Conservation (phyloP, 1,140 invertebrate genomes). For the Asbolus verrucosus region DNA sequence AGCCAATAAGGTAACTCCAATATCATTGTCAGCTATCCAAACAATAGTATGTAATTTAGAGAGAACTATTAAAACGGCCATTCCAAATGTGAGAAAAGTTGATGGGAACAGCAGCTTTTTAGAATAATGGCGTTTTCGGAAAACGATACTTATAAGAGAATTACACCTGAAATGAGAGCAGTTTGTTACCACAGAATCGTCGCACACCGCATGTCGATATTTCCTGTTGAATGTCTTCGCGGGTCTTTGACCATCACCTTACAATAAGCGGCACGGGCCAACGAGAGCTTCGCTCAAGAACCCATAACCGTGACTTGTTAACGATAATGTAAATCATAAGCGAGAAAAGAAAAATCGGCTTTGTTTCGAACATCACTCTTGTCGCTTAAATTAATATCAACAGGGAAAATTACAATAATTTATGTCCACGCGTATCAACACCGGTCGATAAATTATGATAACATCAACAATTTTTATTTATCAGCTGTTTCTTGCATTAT, state of each 20-base stretch:
- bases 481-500: too few relatives aligned
- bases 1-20: conserved; percentile 42
- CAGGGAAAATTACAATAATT: too few relatives aligned
- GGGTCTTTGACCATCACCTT: conserved; percentile 51
- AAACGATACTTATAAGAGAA: conserved; percentile 49
- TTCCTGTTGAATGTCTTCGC: conserved; percentile 53
- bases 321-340: conserved; percentile 39
- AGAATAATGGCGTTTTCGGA: conserved; percentile 45
- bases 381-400: too few relatives aligned
- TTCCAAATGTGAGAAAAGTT: conserved; percentile 49
- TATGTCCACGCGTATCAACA: too few relatives aligned
- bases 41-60: conserved; percentile 45
- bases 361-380: too few relatives aligned
- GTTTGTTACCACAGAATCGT: conserved; percentile 48
- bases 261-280: conserved; percentile 44
- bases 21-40: conserved; percentile 37
- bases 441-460: too few relatives aligned
- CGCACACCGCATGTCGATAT: conserved; percentile 52
- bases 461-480: too few relatives aligned
- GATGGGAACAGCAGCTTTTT: conserved; percentile 38
- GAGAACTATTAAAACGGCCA: conserved; percentile 41
- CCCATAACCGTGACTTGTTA: conserved; percentile 40
- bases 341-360: conserved; percentile 16
- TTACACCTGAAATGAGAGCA: conserved; percentile 48
- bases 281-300: conserved; percentile 31